A percentile compares a stretch with the other conserved stretches of the same genome.
Conservation (phyloP, 2,888 invertebrate species). For the Malacosoma neustria region DNA sequence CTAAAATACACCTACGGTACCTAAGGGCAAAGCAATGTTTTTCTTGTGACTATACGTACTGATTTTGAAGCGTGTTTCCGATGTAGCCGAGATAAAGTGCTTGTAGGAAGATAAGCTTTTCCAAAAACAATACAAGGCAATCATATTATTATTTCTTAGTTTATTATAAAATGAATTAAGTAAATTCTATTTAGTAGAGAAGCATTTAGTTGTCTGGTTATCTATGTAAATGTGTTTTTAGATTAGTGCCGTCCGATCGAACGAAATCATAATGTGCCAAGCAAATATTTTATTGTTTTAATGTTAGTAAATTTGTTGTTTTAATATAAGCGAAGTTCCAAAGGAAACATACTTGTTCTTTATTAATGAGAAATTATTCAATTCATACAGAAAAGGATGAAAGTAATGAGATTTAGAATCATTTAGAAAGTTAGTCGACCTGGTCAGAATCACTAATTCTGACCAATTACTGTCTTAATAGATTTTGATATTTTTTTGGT, state of each 20-base stretch:
- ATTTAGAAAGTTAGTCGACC: too few species aligned
- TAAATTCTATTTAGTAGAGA: constrained; percentile 1
- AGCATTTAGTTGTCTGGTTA: constrained; percentile 1
- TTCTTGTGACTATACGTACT: too few species aligned
- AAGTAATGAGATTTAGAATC: too few species aligned
- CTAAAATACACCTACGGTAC: too few species aligned
- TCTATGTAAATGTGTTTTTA: constrained; percentile 20
- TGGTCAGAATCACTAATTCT: too few species aligned
- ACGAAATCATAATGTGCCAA: constrained; percentile 47
- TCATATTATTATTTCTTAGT: background rate
- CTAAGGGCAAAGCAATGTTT: too few species aligned
- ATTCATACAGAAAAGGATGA: too few species aligned
- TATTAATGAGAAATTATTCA: too few species aligned
- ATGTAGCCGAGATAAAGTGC: background rate
- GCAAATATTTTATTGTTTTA: constrained; percentile 24
- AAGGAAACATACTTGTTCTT: background rate
- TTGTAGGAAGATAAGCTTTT: background rate
- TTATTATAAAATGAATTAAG: background rate
- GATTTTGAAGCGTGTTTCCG: background rate
- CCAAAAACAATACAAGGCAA: background rate
- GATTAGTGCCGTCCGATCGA: constrained; percentile 64
- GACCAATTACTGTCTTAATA: too few species aligned
- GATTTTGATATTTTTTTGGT: too few species aligned
- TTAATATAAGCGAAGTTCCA: constrained; percentile 1
- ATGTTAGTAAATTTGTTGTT: constrained; percentile 4